Conservation (phyloP, 1,140 invertebrate species). For the Tribolium madens region DNA sequence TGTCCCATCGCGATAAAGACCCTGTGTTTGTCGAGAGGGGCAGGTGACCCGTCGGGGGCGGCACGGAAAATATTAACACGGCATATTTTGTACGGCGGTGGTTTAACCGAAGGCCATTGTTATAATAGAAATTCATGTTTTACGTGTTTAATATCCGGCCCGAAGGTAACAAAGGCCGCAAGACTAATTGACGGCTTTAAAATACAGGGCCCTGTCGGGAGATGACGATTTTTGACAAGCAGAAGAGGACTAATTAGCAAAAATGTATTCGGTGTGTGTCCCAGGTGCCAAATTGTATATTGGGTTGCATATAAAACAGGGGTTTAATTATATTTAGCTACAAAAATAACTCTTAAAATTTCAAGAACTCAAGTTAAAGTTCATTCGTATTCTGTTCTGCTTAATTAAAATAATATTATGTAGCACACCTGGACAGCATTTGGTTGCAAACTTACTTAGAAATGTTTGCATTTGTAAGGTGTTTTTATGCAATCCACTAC, state of each 20-base stretch:
- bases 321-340: too few species aligned
- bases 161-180: constrained; percentile 19
- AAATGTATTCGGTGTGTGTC: too few species aligned
- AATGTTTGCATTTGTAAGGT: too few species aligned
- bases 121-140: constrained; percentile 38
- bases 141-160: constrained; percentile 37
- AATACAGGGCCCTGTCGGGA: not conserved
- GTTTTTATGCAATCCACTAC: too few species aligned
- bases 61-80: not conserved
- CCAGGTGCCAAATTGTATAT: too few species aligned
- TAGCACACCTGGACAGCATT: too few species aligned
- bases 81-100: constrained; percentile 1
- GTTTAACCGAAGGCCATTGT: constrained; percentile 14
- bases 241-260: not conserved
- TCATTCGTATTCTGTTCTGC: too few species aligned
- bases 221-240: not conserved
- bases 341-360: too few species aligned
- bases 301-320: too few species aligned
- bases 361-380: too few species aligned
- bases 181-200: constrained; percentile 34
- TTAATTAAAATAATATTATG: too few species aligned
- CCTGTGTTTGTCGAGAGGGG: not conserved
- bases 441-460: too few species aligned
- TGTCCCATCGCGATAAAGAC: constrained; percentile 15
- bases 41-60: not conserved